phyloP scores from a whole-genome alignment of 2,888 invertebrate species.

The Diaperis boleti region DNA sequence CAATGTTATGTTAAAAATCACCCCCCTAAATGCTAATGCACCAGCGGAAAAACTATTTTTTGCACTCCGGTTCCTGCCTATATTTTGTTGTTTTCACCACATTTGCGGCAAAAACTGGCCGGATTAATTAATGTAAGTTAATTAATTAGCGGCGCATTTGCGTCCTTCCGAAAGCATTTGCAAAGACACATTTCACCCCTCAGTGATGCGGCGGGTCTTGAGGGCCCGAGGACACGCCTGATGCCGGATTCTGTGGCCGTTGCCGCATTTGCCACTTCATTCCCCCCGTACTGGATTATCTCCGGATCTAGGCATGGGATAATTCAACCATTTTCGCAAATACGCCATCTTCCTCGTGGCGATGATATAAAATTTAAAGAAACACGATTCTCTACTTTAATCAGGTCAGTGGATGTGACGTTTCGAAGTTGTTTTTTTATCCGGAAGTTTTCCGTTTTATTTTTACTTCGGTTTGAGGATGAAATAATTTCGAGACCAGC shows the following conservation, averaged over 20 bases:
- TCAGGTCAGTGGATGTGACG: slow-evolving; percentile 28
- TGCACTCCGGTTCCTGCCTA: too few relatives aligned
- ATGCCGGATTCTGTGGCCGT: slow-evolving; percentile 54
- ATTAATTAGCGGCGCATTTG: slow-evolving; percentile 35
- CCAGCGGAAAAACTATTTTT: too few relatives aligned
- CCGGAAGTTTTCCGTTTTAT: too few relatives aligned
- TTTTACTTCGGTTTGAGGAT: too few relatives aligned
- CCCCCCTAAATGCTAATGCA: too few relatives aligned
- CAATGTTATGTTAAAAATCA: too few relatives aligned
- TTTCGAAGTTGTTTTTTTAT: too few relatives aligned
- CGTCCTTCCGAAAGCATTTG: slow-evolving; percentile 37
- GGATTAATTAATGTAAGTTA: slow-evolving; percentile 29
- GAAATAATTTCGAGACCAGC: too few relatives aligned
- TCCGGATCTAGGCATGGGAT: slow-evolving; percentile 46
- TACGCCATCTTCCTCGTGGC: slow-evolving; percentile 26
- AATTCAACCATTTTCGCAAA: slow-evolving; percentile 45
- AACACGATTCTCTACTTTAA: slow-evolving; percentile 42
- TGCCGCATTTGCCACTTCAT: slow-evolving; percentile 58
- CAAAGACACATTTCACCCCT: slow-evolving; percentile 42
- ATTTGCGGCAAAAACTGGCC: slow-evolving; percentile 6
- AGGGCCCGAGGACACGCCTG: slow-evolving; percentile 51
- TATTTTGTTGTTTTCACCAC: not conserved
- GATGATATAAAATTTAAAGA: slow-evolving; percentile 43
- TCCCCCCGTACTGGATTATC: slow-evolving; percentile 49
- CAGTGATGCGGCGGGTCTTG: slow-evolving; percentile 39